phyloP scores from a whole-genome alignment of 2,888 invertebrate genomes.

The Chaitophorus viminalis region DNA sequence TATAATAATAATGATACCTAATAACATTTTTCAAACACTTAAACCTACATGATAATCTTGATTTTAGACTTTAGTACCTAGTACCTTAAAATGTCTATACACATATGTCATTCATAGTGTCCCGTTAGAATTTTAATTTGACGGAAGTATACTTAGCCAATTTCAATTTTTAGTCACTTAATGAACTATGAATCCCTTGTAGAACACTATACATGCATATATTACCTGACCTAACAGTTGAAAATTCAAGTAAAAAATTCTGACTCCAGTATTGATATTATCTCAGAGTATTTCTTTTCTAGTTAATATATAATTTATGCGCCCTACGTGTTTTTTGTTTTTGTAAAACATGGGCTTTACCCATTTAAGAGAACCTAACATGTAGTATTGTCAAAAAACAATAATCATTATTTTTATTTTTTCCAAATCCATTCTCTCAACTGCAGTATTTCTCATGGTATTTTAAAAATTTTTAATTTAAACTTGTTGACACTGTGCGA shows the following conservation, averaged over 20 bases:
- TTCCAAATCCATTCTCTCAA: background rate
- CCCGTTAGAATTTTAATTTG: no score
- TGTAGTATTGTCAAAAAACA: slow-evolving; percentile 1
- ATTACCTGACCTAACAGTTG: no score
- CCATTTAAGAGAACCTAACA: background rate
- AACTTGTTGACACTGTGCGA: slow-evolving; percentile 40
- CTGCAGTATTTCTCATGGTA: slow-evolving; percentile 2
- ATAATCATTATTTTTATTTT: slow-evolving; percentile 40
- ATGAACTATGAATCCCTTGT: no score
- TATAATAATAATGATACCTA: no score
- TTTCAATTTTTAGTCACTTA: no score
- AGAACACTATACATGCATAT: no score
- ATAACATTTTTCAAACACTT: no score
- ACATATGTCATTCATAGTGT: no score
- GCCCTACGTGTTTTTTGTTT: slow-evolving; percentile 34
- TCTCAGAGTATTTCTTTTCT: background rate
- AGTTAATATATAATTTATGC: slow-evolving; percentile 28
- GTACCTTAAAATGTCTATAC: no score
- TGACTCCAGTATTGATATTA: background rate
- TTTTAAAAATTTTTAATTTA: slow-evolving; percentile 32
- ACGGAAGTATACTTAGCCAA: no score
- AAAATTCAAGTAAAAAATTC: slow-evolving; percentile 10
- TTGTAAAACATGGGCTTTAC: background rate
- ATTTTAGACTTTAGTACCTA: no score
- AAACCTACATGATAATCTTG: no score